Base-by-base conservation (phyloP, 2,113 vertebrate genomes). In the Leucopsar rothschildi region DNA sequence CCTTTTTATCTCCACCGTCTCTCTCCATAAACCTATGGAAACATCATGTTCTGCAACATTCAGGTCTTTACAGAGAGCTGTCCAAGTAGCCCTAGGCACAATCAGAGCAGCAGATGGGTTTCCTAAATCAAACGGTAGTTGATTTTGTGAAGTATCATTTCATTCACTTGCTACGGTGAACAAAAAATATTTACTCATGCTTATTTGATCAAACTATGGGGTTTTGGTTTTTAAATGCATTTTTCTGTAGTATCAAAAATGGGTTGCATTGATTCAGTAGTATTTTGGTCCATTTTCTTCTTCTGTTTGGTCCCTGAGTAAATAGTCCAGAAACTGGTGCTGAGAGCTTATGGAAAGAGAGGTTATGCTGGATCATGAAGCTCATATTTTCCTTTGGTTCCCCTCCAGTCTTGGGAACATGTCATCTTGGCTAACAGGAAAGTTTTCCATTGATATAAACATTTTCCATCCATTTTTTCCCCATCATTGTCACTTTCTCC, bases 311-410 rank as follows among this genome's bases (percentile, higher is more conserved):
- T 72, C 25, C 37, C 47, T 78, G 23, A 29, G 18, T 44, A 90
- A 75, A 55, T 12, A 55, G 19, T 12, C 23, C 44, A 82, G 81
- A 47, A 87, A 23, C 31, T 65, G 78, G 61, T 86, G 64, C 56
- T 86, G 82, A 64, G 61, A 84, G 77, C 69, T 79, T 64, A 31
- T 64, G 10, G 56, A 78, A 86, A 66, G n/a, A 94, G 33, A 70
- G 19, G 21, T 86, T 59, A 39, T 45, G 22, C 31, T 61, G 37
- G n/a, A 75, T n/a, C 35, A 57, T 45, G 33, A 88, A 73, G 24
- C 15, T 88, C 10, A 0, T 70, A 15, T 70, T 90, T 78, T 90
- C 53, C 33, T 47, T 56, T n/a, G 42, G 20, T 55, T 80, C 19
- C 20, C 10, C 55, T 90, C 53, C 49, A 63, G 9, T 66, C 56